Evolutionary conservation across 1,140 invertebrate genomes (phyloP), one percentile per base, ranked within the genome.

Genomic region (Ceratosolen fusciceps): DNA sequence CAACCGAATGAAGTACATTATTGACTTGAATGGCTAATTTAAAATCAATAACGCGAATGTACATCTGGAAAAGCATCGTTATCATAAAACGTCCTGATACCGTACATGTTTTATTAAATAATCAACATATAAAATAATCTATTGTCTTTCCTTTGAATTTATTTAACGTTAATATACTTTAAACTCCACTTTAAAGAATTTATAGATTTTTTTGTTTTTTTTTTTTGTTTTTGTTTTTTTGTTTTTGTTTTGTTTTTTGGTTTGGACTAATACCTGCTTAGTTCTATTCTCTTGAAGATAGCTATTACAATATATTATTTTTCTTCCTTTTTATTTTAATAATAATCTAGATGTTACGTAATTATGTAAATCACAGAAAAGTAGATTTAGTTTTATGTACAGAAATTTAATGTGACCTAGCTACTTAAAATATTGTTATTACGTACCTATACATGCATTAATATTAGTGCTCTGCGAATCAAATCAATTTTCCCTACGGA

Each of bases 341-440:
- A 52, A 52, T 5, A 19, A 52, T 52, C 12, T 67, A 67, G 31
- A 43, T 71, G 39, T 49, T 78, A 37, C 56, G 54, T 37, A 78
- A 71, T 71, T 62, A 58, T 58, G n/a, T 68, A 68, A 62, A 79
- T 79, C 77, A 79, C 77, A 79, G 77, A 78, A 62, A 78, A 79
- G 58, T 79, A 65, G 39, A 73, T 52, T 74, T 73, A 9, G 47
- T 31, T 60, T 47, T 39, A 73, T 67, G 29, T 73, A 54, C 54
- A 72, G 5, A 65, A 72, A 60, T 72, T 26, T n/a, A 79, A 67
- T 39, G 68, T 72, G 29, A 31, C 70, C 56, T 79, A 54, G 52
- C 19, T 79, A 67, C 9, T 9, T 60, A 60, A 49, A 72, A 29
- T 24, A 56, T 56, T 71, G 43, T 49, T 54, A 21, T 49, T 65